Conservation (phyloP, 2,888 invertebrate species). For the Nasonia oneida region DNA sequence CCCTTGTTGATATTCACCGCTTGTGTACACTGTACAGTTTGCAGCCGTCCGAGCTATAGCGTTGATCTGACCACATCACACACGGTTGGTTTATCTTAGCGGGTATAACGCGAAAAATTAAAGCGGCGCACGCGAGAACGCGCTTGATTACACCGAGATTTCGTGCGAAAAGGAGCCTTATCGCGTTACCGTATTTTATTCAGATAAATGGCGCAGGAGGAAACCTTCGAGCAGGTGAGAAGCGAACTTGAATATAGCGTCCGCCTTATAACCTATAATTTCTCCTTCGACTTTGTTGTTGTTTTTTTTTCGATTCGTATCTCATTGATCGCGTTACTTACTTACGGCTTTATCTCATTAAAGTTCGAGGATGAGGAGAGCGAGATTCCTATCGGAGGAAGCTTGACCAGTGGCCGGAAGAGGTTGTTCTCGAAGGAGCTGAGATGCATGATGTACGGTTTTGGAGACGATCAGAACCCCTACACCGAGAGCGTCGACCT, state of each 20-base stretch:
- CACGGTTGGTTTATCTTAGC: slow-evolving; percentile 13
- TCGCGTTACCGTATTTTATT: slow-evolving; percentile 28
- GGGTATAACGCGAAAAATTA: slow-evolving; percentile 30
- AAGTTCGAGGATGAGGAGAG: slow-evolving; percentile 85
- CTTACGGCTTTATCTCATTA: slow-evolving; percentile 16
- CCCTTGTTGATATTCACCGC: background rate
- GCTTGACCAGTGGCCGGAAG: slow-evolving; percentile 86
- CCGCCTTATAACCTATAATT: slow-evolving; percentile 39
- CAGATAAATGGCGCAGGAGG: slow-evolving; percentile 69
- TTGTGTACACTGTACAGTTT: no score
- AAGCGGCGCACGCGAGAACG: slow-evolving; percentile 36
- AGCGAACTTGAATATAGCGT: slow-evolving; percentile 4
- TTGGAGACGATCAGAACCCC: slow-evolving; percentile 99
- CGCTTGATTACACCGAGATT: slow-evolving; percentile 45
- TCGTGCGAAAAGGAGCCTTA: slow-evolving; percentile 35
- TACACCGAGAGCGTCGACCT: slow-evolving; percentile 99
- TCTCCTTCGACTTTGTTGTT: background rate
- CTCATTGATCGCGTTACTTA: background rate
- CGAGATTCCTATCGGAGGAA: slow-evolving; percentile 85
- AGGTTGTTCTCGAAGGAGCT: slow-evolving; percentile 94
- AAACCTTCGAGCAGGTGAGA: slow-evolving; percentile 72
- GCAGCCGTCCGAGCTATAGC: background rate
- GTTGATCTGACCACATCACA: background rate
- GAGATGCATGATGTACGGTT: slow-evolving; percentile 99
- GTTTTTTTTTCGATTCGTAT: background rate